A percentile compares a stretch with the other conserved stretches of the same genome.
phyloP scores from a whole-genome alignment of 1,140 invertebrate species.

The Agrypnia vestita region DNA sequence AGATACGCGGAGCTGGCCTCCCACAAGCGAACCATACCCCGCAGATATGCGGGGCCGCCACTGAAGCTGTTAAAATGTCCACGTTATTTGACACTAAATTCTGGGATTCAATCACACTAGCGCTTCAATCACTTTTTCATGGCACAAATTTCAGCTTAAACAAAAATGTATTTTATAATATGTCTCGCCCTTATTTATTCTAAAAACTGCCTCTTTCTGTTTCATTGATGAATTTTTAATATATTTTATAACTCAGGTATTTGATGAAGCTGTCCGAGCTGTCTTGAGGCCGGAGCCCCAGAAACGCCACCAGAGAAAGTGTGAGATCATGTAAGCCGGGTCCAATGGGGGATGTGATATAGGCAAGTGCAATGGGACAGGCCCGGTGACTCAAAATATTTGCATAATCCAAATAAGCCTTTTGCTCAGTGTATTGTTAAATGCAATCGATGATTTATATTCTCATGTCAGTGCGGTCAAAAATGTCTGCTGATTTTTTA shows the following conservation, averaged over 20 bases:
- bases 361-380: conserved; percentile 21
- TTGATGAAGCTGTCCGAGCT: conserved; percentile 96
- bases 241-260: conserved; percentile 79
- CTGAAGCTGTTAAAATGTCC: too few relatives aligned
- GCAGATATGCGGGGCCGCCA: too few relatives aligned
- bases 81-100: too few relatives aligned
- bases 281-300: conserved; percentile 94
- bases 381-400: background rate
- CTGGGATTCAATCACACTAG: too few relatives aligned
- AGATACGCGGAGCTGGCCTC: too few relatives aligned
- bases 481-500: background rate
- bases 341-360: conserved; percentile 4
- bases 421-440: conserved; percentile 32
- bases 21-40: too few relatives aligned
- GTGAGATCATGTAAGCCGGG: conserved; percentile 83
- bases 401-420: conserved; percentile 36
- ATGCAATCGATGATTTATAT: background rate
- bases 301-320: conserved; percentile 93
- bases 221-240: background rate
- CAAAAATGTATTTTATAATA: too few relatives aligned
- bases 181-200: too few relatives aligned
- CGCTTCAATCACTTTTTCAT: too few relatives aligned
- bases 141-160: too few relatives aligned
- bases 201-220: background rate
- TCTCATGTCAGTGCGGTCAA: background rate